Evolutionary conservation across 2,113 vertebrate species (phyloP).

Genomic region (Sus scrofa): DNA sequence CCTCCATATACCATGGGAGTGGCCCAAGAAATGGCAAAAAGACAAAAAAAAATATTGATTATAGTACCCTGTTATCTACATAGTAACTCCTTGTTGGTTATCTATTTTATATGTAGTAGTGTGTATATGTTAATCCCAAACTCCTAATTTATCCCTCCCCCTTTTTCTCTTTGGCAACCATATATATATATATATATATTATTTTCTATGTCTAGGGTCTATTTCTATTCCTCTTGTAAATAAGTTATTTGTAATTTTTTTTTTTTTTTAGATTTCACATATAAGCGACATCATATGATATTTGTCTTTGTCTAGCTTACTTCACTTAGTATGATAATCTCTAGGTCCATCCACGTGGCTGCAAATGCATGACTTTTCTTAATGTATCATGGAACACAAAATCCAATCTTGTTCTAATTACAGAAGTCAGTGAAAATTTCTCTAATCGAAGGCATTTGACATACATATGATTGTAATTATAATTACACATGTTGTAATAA

Average conservation of each 20-base stretch:
- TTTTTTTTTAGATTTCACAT: neutral
- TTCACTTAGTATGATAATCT: no score
- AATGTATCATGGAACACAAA: neutral
- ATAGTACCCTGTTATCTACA: neutral
- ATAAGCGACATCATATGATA: neutral
- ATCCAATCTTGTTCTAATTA: neutral
- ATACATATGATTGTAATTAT: neutral
- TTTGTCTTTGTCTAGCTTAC: neutral
- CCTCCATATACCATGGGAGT: no score
- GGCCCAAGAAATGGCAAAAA: no score
- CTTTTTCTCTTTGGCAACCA: neutral
- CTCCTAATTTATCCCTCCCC: neutral
- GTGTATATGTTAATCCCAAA: neutral
- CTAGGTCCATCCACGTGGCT: no score
- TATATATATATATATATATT: neutral
- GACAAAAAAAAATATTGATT: no score
- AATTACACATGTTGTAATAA: neutral
- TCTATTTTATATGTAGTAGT: neutral
- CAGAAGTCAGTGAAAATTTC: neutral
- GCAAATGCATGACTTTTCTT: neutral
- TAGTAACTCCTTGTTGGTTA: neutral
- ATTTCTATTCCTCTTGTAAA: neutral
- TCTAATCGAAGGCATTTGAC: neutral
- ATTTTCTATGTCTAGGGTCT: neutral
- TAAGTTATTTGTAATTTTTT: no score